phyloP scores from a whole-genome alignment of 1,140 invertebrate genomes.

The Heliconius melpomene region DNA sequence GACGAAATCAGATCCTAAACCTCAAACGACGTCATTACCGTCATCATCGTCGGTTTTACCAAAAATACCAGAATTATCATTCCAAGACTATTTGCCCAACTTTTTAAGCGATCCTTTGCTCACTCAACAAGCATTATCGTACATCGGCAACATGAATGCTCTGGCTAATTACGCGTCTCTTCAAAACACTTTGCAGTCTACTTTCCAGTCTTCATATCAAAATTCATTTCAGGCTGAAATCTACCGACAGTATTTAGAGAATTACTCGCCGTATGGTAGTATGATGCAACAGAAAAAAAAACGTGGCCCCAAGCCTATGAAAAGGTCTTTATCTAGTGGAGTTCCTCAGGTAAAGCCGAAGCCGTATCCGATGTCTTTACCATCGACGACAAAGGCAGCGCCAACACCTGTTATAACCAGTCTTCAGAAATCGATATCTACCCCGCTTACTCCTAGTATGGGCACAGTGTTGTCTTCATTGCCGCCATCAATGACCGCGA shows the following conservation, averaged over 20 bases:
- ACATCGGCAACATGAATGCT: conserved; percentile 67
- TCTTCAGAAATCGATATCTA: conserved; percentile 54
- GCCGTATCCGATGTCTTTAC: conserved; percentile 34
- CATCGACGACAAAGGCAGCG: conserved; percentile 6
- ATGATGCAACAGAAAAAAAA: conserved; percentile 65
- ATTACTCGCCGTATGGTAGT: conserved; percentile 56
- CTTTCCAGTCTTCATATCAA: conserved; percentile 56
- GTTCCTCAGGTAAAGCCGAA: conserved; percentile 50
- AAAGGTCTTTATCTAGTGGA: conserved; percentile 30
- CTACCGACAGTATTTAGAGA: conserved; percentile 63
- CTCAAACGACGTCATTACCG: conserved; percentile 24
- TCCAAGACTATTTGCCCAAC: conserved; percentile 65
- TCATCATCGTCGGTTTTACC: conserved; percentile 47
- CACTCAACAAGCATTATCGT: conserved; percentile 63
- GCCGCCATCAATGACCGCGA: conserved; percentile 63
- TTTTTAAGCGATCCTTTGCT: conserved; percentile 63
- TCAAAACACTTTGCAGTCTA: conserved; percentile 58
- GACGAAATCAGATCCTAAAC: conserved; percentile 47
- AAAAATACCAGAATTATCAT: conserved; percentile 68
- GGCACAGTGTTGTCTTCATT: conserved; percentile 64
- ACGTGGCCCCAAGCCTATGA: conserved; percentile 59
- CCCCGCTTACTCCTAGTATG: conserved; percentile 59
- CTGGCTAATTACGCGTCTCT: conserved; percentile 55
- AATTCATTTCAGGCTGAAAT: conserved; percentile 74
- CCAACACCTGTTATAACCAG: conserved; percentile 51